Evolutionary conservation across 2,797 vertebrate genomes (phyloP).

Genomic region (Mus caroli): DNA sequence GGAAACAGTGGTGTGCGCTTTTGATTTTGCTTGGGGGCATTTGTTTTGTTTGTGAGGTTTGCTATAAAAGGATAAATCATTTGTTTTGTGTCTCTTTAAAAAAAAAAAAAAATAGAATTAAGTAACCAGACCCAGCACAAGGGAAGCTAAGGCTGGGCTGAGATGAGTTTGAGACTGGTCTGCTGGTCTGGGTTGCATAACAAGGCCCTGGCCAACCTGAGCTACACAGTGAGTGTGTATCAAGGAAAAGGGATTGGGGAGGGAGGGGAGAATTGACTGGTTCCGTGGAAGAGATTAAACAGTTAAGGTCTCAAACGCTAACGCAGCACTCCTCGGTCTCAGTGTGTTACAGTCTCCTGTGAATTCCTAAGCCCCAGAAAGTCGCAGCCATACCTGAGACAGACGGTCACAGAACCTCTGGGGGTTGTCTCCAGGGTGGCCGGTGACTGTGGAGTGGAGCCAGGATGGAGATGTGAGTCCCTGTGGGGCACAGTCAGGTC

Average conservation of each 20-base stretch:
- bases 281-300: not conserved
- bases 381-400: not conserved
- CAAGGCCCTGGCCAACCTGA: not conserved
- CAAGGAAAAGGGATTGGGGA: not conserved
- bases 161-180: not conserved
- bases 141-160: not conserved
- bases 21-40: not conserved
- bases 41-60: not conserved
- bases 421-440: not conserved
- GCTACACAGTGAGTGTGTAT: not conserved
- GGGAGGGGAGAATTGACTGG: not conserved
- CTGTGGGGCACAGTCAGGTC: too few relatives aligned
- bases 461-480: rapidly evolving
- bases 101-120: not conserved
- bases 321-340: not conserved
- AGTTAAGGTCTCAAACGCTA: not conserved
- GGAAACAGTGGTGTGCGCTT: not conserved
- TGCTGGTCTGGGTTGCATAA: not conserved
- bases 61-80: not conserved
- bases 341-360: not conserved
- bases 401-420: not conserved
- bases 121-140: not conserved
- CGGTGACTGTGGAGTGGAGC: too few relatives aligned
- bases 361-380: not conserved
- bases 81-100: not conserved